Conservation (phyloP, 2,888 invertebrate species). For the Megastigmus dorsalis region DNA sequence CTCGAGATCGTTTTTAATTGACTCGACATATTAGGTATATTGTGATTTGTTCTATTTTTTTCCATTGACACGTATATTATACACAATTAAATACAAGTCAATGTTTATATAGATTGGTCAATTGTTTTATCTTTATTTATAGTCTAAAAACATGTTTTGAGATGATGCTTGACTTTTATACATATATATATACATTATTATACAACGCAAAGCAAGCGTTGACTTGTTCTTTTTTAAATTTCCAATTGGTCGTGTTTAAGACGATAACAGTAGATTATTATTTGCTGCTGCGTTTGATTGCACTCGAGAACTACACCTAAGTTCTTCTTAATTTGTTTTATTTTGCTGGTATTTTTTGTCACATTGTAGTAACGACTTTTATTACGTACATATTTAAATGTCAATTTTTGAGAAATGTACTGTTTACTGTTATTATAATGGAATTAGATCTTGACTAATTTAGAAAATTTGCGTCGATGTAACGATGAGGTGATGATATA, state of each 20-base stretch:
- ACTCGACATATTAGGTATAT: slow-evolving; percentile 41
- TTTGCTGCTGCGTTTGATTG: slow-evolving; percentile 33
- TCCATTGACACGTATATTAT: slow-evolving; percentile 7
- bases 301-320: slow-evolving; percentile 8
- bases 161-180: slow-evolving; percentile 33
- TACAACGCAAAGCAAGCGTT: slow-evolving; percentile 30
- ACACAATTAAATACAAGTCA: slow-evolving; percentile 10
- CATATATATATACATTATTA: slow-evolving; percentile 5
- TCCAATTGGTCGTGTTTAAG: slow-evolving; percentile 25
- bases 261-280: slow-evolving; percentile 20
- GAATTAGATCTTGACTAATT: neutral
- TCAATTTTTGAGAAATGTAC: too few species aligned
- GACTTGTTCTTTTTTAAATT: slow-evolving; percentile 9
- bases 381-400: slow-evolving; percentile 1
- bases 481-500: too few species aligned
- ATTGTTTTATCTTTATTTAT: neutral
- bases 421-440: neutral
- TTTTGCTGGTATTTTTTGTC: slow-evolving; percentile 11
- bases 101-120: neutral
- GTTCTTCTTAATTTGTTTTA: neutral
- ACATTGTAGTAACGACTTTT: slow-evolving; percentile 2
- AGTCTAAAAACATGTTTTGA: slow-evolving; percentile 16
- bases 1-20: slow-evolving; percentile 28
- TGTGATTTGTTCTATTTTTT: slow-evolving; percentile 33
- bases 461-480: too few species aligned